Evolutionary conservation across 2,113 vertebrate species (phyloP), one percentile per base, ranked within the genome.

Genomic region (Heterochromis multidens): DNA sequence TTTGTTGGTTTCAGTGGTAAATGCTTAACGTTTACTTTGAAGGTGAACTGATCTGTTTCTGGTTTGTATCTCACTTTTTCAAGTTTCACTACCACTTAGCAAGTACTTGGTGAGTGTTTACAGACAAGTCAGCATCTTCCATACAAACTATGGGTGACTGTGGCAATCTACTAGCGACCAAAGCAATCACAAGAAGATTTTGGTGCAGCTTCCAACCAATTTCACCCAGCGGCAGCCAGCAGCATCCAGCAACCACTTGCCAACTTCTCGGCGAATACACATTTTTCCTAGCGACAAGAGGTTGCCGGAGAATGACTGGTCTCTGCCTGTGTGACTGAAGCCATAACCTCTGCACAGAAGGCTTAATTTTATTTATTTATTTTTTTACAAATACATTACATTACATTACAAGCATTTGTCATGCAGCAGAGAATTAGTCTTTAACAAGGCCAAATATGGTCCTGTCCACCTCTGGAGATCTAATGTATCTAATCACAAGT

Each of bases 361-460:
- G 14, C 17, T 52, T 80, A n/a, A n/a, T n/a, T n/a, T n/a, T n/a
- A n/a, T n/a, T n/a, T n/a, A n/a, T 83, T 11, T 13, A 27, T 56
- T 81, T 77, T 9, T 12, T 3, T 40, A 37, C 35, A 43, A 43
- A 46, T 70, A 70, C 31, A 52, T 79, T 83, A 77, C 23, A 46
- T 3, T 56, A 29, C 46, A 12, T 70, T 70, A 76, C 59, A 49
- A 33, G 43, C 0, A 12, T 65, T 54, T 40, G 40, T 58, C 70
- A 43, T 61, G 33, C 31, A 46, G 25, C 7, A 29, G 43, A 77
- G 56, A 70, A 27, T 57, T 40, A 61, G 27, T 56, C 2, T 5
- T 61, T 29, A 72, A 49, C 2, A 27, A 49, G 13, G 35, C 46
- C 77, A 80, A 57, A 60, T 61, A 87, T 37, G 83, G 65, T 25